Percentiles rank a stretch among this genome's conserved stretches.
phyloP scores from a whole-genome alignment of 2,797 vertebrate genomes.

The Pagetopsis macropterus region DNA sequence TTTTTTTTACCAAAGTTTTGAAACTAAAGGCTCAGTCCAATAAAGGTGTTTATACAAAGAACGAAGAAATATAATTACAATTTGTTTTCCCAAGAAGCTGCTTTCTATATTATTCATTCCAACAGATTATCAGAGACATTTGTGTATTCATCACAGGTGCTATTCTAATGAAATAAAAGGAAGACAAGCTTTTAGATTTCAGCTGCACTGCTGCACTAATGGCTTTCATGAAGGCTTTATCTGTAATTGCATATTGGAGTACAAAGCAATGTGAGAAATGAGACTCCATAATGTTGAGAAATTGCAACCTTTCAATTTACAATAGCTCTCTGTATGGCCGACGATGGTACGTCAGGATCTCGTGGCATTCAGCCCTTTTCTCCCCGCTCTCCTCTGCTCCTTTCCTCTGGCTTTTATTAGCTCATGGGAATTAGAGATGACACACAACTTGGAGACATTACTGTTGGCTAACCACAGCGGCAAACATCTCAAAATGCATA shows the following conservation, averaged over 20 bases:
- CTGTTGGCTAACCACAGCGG: slow-evolving; percentile 34
- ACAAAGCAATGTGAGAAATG: background rate
- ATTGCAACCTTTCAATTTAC: slow-evolving; percentile 9
- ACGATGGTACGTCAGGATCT: slow-evolving; percentile 15
- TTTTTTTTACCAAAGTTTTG: background rate
- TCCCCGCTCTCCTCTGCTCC: slow-evolving; percentile 18
- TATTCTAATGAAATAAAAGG: background rate
- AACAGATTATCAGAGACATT: background rate
- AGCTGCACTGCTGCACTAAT: background rate
- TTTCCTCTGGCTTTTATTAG: slow-evolving; percentile 50
- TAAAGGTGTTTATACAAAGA: background rate
- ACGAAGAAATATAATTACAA: background rate
- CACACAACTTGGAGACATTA: slow-evolving; percentile 49
- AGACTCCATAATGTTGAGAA: background rate
- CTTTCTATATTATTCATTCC: fast-evolving
- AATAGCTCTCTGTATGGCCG: slow-evolving; percentile 47
- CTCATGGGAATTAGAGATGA: slow-evolving; percentile 62
- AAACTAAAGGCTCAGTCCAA: background rate
- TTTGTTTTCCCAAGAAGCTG: background rate
- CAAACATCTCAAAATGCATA: slow-evolving; percentile 49
- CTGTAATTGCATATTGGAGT: background rate
- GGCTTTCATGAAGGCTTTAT: background rate
- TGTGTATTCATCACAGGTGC: background rate
- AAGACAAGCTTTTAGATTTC: background rate
- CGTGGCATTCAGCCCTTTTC: slow-evolving; percentile 6